Conservation (phyloP, 2,113 vertebrate species). For the Ophthalmolycus amberensis region DNA sequence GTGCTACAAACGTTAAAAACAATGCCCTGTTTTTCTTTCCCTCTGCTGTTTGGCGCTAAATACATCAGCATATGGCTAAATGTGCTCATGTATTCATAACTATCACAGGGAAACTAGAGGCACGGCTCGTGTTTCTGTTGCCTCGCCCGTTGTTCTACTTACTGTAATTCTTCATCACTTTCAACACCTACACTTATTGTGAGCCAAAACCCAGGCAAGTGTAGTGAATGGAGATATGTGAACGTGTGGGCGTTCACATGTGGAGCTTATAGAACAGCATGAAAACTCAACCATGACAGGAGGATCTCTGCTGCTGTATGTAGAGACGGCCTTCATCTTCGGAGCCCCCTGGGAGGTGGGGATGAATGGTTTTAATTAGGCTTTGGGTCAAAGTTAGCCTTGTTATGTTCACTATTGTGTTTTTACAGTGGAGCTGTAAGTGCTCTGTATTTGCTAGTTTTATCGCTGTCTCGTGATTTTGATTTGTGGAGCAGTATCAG, state of each 20-base stretch:
- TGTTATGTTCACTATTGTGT: conserved; percentile 47
- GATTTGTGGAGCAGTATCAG: conserved; percentile 2
- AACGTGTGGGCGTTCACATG: conserved; percentile 68
- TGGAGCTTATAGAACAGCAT: conserved; percentile 69
- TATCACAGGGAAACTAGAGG: conserved; percentile 72
- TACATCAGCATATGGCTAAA: conserved; percentile 81
- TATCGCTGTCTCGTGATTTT: conserved; percentile 32
- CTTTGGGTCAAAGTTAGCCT: conserved; percentile 45
- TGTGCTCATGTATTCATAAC: conserved; percentile 76
- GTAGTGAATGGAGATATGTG: conserved; percentile 76
- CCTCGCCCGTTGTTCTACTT: conserved; percentile 77
- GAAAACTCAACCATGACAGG: conserved; percentile 57
- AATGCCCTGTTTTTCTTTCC: conserved; percentile 64
- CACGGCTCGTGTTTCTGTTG: conserved; percentile 70
- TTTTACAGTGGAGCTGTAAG: conserved; percentile 46
- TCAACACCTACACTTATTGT: conserved; percentile 78
- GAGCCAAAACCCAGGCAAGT: conserved; percentile 70
- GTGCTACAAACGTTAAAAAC: conserved; percentile 77
- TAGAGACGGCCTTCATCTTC: conserved; percentile 2
- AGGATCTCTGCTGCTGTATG: conserved; percentile 36
- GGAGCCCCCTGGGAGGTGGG: conserved; percentile 7
- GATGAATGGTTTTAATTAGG: conserved; percentile 26
- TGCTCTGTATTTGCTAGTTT: conserved; percentile 40
- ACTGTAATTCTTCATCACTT: conserved; percentile 79
- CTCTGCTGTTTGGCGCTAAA: conserved; percentile 79